A percentile compares a stretch with the other conserved stretches of the same genome.
Conservation (phyloP, 2,888 invertebrate genomes). For the Geophilus truncorum region DNA sequence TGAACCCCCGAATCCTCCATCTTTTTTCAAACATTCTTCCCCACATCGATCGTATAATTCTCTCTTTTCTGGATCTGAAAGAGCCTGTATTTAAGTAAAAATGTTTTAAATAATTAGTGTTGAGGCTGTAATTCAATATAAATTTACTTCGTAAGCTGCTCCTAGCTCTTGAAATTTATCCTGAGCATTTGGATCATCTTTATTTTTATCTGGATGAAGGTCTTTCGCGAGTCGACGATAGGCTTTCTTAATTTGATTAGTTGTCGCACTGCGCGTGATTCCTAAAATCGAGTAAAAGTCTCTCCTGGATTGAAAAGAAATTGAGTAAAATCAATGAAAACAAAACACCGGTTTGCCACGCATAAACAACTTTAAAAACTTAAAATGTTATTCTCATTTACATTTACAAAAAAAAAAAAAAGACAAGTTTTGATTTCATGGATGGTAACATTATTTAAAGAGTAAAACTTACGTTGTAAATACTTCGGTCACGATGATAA, state of each 20-base stretch:
- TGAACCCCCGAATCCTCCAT: slow-evolving; percentile 71
- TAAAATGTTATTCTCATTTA: no score
- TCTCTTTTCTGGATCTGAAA: slow-evolving; percentile 87
- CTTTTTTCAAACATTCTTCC: slow-evolving; percentile 93
- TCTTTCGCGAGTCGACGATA: slow-evolving; percentile 93
- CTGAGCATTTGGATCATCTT: slow-evolving; percentile 85
- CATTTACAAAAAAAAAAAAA: no score
- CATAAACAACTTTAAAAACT: no score
- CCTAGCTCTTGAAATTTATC: slow-evolving; percentile 92
- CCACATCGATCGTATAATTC: slow-evolving; percentile 93
- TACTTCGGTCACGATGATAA: not conserved
- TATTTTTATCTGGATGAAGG: slow-evolving; percentile 95
- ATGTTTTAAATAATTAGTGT: no score
- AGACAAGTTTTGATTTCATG: no score
- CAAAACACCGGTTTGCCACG: no score
- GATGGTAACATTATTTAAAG: no score
- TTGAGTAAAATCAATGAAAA: no score
- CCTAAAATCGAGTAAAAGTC: slow-evolving; percentile 93
- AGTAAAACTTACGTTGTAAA: not conserved
- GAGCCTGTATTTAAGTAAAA: slow-evolving; percentile 53
- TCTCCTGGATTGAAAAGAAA: no score
- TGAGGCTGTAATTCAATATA: no score
- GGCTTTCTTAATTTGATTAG: slow-evolving; percentile 95
- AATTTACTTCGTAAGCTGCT: slow-evolving; percentile 80
- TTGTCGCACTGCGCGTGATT: slow-evolving; percentile 74